Evolutionary conservation across 2,888 invertebrate genomes (phyloP), one percentile per base, ranked within the genome.

Genomic region (Urechis unicinctus): DNA sequence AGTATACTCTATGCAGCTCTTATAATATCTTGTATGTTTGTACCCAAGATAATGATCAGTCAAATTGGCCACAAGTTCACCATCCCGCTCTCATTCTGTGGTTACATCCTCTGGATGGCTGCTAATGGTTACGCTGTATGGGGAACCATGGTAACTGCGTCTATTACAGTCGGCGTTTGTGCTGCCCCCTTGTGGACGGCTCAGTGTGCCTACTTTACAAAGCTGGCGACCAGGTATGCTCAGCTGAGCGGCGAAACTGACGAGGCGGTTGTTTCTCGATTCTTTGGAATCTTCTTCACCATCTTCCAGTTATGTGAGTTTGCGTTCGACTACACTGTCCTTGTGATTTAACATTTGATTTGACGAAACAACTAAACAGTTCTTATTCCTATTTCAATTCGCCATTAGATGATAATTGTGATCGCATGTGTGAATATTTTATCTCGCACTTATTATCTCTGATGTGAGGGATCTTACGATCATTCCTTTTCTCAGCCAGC

Each of bases 121-220:
- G 87, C 93, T 43, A 96, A 97, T 80, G 90, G 96, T 74, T 61
- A 61, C 48, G 59, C 60, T 3, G 58, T 84, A 63, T 85, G 84
- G 63, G 91, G 88, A 75, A 93, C 94, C n/a, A 74, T 80, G 62
- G 67, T 77, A 9, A 74, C 79, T 0, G 89, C 93, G 41, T 93
- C 95, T 25, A 87, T 95, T 29, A 82, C 96, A n/a, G 85, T 93
- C 31, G 97, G 97, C 62, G 81, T 95, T 53, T 94, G 93, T 9
- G 96, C 94, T 1, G 95, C 95, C 0, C 95, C 95, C 49, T 88
- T 97, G 86, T 97, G 97, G 97, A 91, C 94, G 0, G 91, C 96
- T n/a, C 92, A 96, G 78, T 95, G 96, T 58, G 92, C 93, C 1
- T 97, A 97, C 77, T 83, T 97, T 61, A 96, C 96, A 17, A 66